Conservation (phyloP, 2,113 vertebrate genomes). For the Cercopithecus mona region DNA sequence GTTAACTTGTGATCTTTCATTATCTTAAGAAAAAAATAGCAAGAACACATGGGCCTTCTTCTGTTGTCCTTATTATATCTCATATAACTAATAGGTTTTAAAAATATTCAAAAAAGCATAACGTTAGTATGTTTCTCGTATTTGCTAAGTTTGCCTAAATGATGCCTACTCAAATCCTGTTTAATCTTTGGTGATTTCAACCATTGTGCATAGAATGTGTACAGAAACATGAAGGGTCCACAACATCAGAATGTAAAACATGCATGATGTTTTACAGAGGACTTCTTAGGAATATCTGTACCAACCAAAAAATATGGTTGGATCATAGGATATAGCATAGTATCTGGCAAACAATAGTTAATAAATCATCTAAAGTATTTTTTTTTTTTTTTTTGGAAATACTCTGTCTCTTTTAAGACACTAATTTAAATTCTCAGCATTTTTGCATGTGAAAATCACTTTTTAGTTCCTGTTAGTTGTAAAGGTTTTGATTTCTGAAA, state of each 20-base stretch:
- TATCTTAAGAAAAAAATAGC: not conserved
- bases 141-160: not conserved
- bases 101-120: not conserved
- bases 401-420: not conserved
- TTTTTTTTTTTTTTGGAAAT: too few relatives aligned
- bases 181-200: not conserved
- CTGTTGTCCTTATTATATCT: not conserved
- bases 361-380: not conserved
- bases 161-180: not conserved
- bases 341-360: not conserved
- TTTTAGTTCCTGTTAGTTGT: not conserved
- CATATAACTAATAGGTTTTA: not conserved
- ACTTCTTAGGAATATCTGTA: not conserved
- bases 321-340: not conserved
- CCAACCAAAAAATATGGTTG: not conserved
- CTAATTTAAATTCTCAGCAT: not conserved
- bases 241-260: not conserved
- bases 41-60: not conserved
- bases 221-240: not conserved
- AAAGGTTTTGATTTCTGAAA: constrained; percentile 32
- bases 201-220: not conserved
- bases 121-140: not conserved
- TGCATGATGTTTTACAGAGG: not conserved
- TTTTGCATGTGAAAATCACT: not conserved
- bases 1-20: not conserved